phyloP scores from a whole-genome alignment of 2,113 vertebrate species.

The Corythornis cristatus region DNA sequence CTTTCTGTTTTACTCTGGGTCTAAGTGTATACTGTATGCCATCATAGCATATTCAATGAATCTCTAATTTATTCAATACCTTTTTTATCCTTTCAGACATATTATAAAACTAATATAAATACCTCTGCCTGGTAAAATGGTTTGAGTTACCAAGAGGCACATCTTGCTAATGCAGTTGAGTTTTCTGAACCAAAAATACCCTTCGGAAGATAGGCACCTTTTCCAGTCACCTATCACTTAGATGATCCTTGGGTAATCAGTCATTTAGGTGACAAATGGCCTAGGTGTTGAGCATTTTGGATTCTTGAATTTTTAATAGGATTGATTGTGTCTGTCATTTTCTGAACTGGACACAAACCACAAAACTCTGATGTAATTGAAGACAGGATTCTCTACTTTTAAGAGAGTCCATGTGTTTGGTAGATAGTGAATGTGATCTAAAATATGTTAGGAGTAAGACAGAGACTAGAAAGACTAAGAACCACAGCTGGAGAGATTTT shows the following conservation, averaged over 20 bases:
- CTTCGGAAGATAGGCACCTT: background rate
- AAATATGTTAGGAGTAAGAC: background rate
- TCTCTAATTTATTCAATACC: background rate
- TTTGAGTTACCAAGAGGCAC: background rate
- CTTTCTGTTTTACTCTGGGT: background rate
- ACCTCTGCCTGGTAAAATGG: background rate
- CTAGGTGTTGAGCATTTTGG: background rate
- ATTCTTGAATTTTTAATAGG: background rate
- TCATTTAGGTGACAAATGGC: background rate
- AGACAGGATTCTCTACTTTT: background rate
- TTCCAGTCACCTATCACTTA: fast-evolving
- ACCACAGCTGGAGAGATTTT: background rate
- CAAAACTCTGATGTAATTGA: background rate
- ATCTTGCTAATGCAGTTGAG: background rate
- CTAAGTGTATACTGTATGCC: background rate
- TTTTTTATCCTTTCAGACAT: constrained; percentile 18
- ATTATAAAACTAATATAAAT: background rate
- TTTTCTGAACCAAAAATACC: background rate
- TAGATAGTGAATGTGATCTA: fast-evolving
- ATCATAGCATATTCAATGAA: background rate
- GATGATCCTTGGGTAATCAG: background rate
- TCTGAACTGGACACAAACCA: background rate
- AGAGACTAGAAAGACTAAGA: background rate
- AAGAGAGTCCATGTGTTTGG: fast-evolving
- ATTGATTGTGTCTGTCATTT: background rate